A percentile compares a stretch with the other conserved stretches of the same genome.
Conservation (phyloP, 35 echinoderm and acorn worm genomes). For the Acanthaster planci region DNA sequence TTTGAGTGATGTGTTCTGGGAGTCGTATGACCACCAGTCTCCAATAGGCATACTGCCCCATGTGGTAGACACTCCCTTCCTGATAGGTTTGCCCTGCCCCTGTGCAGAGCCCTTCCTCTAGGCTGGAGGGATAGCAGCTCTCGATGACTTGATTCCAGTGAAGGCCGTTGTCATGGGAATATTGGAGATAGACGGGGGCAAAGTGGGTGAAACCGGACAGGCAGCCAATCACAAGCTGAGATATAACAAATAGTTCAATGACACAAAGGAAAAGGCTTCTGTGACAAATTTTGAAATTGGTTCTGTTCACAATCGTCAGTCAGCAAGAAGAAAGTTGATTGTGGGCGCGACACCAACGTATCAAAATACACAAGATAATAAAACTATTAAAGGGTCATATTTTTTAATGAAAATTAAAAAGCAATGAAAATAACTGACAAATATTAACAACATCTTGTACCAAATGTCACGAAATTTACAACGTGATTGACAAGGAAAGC, state of each 20-base stretch:
- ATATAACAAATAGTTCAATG: no score
- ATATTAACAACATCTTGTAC: no score
- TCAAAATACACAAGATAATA: no score
- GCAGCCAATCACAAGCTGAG: slow-evolving; percentile 85
- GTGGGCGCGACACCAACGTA: no score
- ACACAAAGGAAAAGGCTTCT: no score
- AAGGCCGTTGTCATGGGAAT: slow-evolving; percentile 78
- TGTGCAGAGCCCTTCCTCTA: slow-evolving; percentile 41
- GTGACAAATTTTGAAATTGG: no score
- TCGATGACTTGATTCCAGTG: slow-evolving; percentile 75
- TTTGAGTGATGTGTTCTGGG: slow-evolving; percentile 38
- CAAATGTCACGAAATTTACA: no score
- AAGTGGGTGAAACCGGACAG: slow-evolving; percentile 63
- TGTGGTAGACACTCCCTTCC: slow-evolving; percentile 92
- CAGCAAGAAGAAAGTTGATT: no score
- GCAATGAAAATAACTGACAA: no score
- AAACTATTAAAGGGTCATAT: no score
- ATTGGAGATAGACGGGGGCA: slow-evolving; percentile 84
- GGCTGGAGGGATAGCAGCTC: slow-evolving; percentile 69
- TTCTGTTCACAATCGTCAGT: no score
- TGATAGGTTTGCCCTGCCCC: slow-evolving; percentile 30
- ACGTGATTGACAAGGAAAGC: background rate
- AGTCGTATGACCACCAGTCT: slow-evolving; percentile 69
- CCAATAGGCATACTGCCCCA: slow-evolving; percentile 78
- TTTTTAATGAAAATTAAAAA: no score